Evolutionary conservation across 2,888 invertebrate genomes (phyloP), one percentile per base, ranked within the genome.

Genomic region (Coecobrya sp.): DNA sequence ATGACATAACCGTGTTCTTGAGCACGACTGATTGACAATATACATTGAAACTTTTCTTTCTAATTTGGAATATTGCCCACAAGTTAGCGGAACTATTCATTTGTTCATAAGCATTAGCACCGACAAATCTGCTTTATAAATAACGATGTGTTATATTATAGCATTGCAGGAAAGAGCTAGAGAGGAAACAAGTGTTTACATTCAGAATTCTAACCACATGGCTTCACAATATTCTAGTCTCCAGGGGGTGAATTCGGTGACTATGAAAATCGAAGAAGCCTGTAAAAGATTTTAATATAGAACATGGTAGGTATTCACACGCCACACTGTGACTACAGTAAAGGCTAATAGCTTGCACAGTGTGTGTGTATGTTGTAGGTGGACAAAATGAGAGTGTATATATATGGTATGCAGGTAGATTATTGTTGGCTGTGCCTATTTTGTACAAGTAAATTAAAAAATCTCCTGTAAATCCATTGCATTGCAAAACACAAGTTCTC

Each of bases 181-280:
- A 65, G 19, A 65, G 65, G 65, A 27, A 65, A 65, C 65, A 65
- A 65, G 65, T 65, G 65, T 65, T 65, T 65, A 65, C 25, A 27
- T n/a, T 65, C 65, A 27, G 0, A 27, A 25, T 65, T 65, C 27
- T 25, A 65, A 65, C 5, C 65, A 65, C 65, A 65, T 65, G 25
- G 27, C 25, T 65, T 65, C 27, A 65, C 10, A 5, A 27, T 27
- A 13, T 22, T 59, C 8, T 16, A 59, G 59, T 59, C 59, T 59
- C 19, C 22, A 19, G 59, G 59, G 59, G 59, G 19, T n/a, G 36
- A 36, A 36, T 36, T 36, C 36, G 36, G 36, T 36, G 36, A 36
- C 2, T 4, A 36, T 36, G 36, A 36, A 36, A 36, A 36, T 36
- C 36, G 22, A 59, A 59, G n/a, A 59, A 19, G n/a, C 59, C 59